Percentiles rank a stretch among this genome's conserved stretches.
Evolutionary conservation across 2,888 invertebrate genomes (phyloP).

Genomic region (Branchinecta sandiegonensis): DNA sequence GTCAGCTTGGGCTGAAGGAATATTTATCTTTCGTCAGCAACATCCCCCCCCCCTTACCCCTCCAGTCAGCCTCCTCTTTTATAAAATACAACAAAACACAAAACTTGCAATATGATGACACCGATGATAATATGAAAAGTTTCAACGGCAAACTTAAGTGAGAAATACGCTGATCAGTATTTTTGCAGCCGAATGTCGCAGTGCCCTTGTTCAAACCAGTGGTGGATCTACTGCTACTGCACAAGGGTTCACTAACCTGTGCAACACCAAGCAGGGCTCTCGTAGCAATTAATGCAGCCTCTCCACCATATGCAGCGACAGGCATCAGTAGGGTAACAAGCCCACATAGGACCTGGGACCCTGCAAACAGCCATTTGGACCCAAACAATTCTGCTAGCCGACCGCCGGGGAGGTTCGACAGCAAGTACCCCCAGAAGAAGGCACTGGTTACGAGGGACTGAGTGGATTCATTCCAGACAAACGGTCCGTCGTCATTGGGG

Average conservation of each 20-base stretch:
- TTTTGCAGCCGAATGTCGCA: too few species aligned
- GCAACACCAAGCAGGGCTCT: slow-evolving; percentile 32
- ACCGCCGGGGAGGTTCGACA: slow-evolving; percentile 35
- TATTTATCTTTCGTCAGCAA: too few species aligned
- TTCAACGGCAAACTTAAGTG: too few species aligned
- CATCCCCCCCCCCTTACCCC: too few species aligned
- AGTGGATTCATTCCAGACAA: slow-evolving; percentile 32
- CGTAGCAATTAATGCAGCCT: slow-evolving; percentile 29
- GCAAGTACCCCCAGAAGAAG: slow-evolving; percentile 35
- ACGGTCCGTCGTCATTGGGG: slow-evolving; percentile 29
- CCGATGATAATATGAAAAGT: too few species aligned
- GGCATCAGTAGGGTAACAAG: slow-evolving; percentile 34
- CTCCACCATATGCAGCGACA: slow-evolving; percentile 31
- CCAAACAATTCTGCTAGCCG: slow-evolving; percentile 37
- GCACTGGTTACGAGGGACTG: slow-evolving; percentile 33
- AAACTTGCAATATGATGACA: too few species aligned
- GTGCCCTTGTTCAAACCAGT: too few species aligned
- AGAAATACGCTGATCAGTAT: too few species aligned
- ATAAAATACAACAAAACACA: too few species aligned
- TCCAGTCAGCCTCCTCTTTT: too few species aligned
- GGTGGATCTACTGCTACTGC: not conserved
- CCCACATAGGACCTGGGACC: slow-evolving; percentile 30
- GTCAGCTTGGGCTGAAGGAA: too few species aligned
- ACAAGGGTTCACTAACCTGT: slow-evolving; percentile 30
- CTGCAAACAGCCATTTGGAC: slow-evolving; percentile 35